Conservation (phyloP, 2,113 vertebrate genomes). For the Myrmophylax atrothorax region DNA sequence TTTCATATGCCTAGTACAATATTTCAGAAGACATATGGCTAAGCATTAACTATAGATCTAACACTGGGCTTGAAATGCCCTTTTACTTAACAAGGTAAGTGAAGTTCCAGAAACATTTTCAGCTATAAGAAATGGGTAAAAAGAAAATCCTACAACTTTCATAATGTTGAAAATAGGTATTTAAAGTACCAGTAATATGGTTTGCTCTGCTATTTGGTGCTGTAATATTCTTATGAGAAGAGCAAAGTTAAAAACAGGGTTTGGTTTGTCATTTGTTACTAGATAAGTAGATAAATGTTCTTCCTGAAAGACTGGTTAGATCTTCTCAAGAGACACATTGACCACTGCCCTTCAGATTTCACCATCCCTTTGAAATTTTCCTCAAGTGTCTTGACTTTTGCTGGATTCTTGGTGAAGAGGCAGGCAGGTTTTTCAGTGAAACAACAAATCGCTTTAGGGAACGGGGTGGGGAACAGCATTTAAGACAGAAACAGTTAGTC, state of each 20-base stretch:
- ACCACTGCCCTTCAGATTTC: background rate
- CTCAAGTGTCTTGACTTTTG: background rate
- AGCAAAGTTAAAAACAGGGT: background rate
- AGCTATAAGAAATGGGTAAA: background rate
- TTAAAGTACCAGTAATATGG: background rate
- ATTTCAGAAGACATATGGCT: background rate
- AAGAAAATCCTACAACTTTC: background rate
- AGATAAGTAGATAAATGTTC: background rate
- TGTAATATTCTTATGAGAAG: background rate
- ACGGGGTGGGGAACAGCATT: accelerated
- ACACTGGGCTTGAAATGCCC: background rate
- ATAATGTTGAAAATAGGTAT: background rate
- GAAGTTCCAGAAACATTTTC: background rate
- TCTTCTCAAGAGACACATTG: background rate
- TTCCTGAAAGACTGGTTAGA: background rate
- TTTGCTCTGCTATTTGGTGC: background rate
- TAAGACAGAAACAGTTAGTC: background rate
- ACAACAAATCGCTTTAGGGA: background rate
- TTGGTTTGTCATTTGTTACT: background rate
- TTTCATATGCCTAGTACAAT: background rate
- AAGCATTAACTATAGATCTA: background rate
- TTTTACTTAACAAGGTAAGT: background rate
- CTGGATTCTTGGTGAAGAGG: background rate
- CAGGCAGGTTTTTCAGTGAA: background rate
- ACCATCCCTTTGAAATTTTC: background rate